phyloP scores from a whole-genome alignment of 2,797 vertebrate genomes.

The Sitta carolinensis region DNA sequence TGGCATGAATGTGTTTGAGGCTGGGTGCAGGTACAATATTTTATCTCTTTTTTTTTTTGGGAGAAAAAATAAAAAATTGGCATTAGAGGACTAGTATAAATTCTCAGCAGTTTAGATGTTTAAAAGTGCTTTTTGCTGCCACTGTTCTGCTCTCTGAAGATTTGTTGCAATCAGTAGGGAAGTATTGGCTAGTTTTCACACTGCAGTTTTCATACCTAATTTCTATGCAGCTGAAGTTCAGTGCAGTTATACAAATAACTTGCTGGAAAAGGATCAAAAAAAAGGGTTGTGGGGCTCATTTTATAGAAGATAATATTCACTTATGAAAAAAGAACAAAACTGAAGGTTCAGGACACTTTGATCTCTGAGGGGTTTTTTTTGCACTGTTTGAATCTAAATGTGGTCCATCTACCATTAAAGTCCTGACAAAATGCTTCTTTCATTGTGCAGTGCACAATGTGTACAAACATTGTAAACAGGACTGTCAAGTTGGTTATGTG shows the following conservation, averaged over 20 bases:
- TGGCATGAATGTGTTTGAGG: background rate
- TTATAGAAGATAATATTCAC: background rate
- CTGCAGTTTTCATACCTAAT: background rate
- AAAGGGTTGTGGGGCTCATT: background rate
- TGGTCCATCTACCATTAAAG: background rate
- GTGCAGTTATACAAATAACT: background rate
- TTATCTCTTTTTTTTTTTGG: background rate
- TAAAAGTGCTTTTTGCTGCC: background rate
- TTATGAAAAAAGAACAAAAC: background rate
- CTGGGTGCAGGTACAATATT: background rate
- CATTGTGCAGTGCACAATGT: background rate
- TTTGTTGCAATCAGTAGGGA: background rate
- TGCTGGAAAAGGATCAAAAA: background rate
- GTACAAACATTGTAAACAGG: background rate
- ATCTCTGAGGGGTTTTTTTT: background rate
- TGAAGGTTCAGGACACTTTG: background rate
- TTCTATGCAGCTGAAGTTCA: background rate
- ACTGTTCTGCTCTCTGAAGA: background rate
- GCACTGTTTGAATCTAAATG: background rate
- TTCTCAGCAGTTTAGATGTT: background rate
- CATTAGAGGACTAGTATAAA: background rate
- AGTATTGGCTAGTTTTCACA: background rate
- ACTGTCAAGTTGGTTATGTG: constrained; percentile 19
- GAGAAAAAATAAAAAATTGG: background rate
- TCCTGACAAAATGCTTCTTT: background rate